A percentile compares a stretch with the other conserved stretches of the same genome.
Conservation (phyloP, 2,113 vertebrate genomes). For the Melanostigma gelatinosum region DNA sequence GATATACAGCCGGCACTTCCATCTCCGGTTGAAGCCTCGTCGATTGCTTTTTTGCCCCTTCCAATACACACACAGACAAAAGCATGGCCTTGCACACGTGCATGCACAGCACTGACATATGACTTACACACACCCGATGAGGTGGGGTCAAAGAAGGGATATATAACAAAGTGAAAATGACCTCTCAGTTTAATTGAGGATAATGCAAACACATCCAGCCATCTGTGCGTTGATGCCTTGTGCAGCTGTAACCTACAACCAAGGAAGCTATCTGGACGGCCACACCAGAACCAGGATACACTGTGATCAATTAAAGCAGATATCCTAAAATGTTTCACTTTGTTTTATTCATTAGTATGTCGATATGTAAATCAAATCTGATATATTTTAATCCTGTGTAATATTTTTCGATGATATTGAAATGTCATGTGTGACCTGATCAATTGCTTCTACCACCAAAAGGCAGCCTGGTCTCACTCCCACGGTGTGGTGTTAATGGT, state of each 20-base stretch:
- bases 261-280: background rate
- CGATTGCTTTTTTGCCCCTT: constrained; percentile 66
- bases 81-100: constrained; percentile 9
- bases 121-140: background rate
- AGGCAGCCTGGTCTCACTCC: too few species aligned
- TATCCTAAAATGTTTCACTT: background rate
- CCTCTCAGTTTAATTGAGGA: constrained; percentile 49
- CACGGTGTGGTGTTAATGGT: background rate
- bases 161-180: constrained; percentile 55
- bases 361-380: background rate
- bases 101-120: constrained; percentile 6
- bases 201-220: constrained; percentile 53
- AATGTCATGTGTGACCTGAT: background rate
- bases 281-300: background rate
- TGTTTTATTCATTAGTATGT: background rate
- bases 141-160: constrained; percentile 48
- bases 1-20: constrained; percentile 73
- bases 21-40: constrained; percentile 64
- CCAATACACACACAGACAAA: constrained; percentile 31
- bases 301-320: background rate
- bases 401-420: background rate
- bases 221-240: background rate
- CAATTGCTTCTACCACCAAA: background rate
- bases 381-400: background rate
- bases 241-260: background rate